Base-by-base conservation (phyloP, 2,113 vertebrate genomes). In the Dicaeum eximium region DNA sequence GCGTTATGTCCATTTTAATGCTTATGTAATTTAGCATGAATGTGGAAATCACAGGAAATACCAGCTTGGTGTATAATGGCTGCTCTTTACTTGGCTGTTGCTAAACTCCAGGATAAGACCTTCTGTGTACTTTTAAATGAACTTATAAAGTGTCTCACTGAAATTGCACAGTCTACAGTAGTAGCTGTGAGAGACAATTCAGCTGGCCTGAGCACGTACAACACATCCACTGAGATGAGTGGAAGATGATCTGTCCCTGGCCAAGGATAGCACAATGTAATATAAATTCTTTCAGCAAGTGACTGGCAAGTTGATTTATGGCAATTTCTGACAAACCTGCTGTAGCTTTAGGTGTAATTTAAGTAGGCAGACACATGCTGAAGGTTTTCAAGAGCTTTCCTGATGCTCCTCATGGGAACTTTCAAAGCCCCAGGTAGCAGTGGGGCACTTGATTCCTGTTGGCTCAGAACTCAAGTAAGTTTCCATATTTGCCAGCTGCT, bases 41-140 rank as follows among this genome's bases (percentile, higher is more conserved):
- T 57, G 80, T 69, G 74, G 60, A 83, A 95, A 91, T 78, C 90
- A 83, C 38, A 95, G 86, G 85, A 84, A 93, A 92, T 78, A 88
- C 48, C 37, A 72, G 17, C 40, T 40, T 53, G 33, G 37, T 69
- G 47, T 45, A 58, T 72, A 90, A 66, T 67, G 61, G 66, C 58
- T 75, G 83, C 61, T 95, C 51, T 78, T 90, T 94, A 31, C 70
- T 86, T 84, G 45, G 70, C 67, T 86, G 64, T 82, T 84, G 72
- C 75, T 95, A 86, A 64, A 88, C 75, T 93, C 78, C 69, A 72
- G 60, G 65, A 60, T 75, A 61, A 90, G 67, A 37, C 45, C 65
- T 82, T 61, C 31, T 47, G 69, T 86, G 56, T 65, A 28, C 57
- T 81, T 72, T 31, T 54, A 40, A 80, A 51, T 20, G 25, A 62